phyloP scores from a whole-genome alignment of 1,140 invertebrate species.

The Mycetomoellerius zeteki region DNA sequence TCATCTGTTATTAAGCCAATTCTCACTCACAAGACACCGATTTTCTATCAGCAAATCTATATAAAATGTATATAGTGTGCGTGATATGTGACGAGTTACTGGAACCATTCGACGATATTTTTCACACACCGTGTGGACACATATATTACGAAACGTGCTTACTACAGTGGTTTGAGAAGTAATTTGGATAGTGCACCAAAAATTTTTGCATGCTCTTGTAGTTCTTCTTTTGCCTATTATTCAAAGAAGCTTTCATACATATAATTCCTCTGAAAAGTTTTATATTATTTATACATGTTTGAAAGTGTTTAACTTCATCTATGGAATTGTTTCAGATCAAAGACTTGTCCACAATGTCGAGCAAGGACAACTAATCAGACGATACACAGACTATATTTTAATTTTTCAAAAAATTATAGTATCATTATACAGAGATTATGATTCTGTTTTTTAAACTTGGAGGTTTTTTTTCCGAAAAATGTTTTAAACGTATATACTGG shows the following conservation, averaged over 20 bases:
- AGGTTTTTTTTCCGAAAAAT: no score
- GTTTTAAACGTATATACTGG: no score
- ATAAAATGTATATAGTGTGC: constrained; percentile 89
- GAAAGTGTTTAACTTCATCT: background rate
- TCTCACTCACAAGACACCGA: background rate
- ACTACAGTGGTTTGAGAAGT: constrained; percentile 90
- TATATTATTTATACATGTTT: background rate
- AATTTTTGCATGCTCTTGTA: constrained; percentile 31
- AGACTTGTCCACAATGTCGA: constrained; percentile 91
- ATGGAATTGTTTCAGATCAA: constrained; percentile 81
- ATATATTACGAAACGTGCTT: constrained; percentile 90
- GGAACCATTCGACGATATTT: constrained; percentile 87
- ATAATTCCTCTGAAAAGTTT: background rate
- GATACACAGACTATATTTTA: constrained; percentile 90
- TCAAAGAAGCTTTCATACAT: no score
- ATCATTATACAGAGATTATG: constrained; percentile 68
- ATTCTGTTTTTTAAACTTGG: constrained; percentile 75
- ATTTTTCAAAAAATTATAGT: constrained; percentile 86
- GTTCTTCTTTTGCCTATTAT: background rate
- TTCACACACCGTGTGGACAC: constrained; percentile 90
- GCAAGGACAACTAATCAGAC: constrained; percentile 87
- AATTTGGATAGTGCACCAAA: constrained; percentile 50
- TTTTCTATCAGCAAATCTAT: background rate
- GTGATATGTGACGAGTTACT: constrained; percentile 90
- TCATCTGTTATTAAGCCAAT: no score